These are phyloP conservation scores for Dendrolimus pini DNA, from an alignment of 2,888 invertebrate genomes.

Conservation along the genomic window DNA sequence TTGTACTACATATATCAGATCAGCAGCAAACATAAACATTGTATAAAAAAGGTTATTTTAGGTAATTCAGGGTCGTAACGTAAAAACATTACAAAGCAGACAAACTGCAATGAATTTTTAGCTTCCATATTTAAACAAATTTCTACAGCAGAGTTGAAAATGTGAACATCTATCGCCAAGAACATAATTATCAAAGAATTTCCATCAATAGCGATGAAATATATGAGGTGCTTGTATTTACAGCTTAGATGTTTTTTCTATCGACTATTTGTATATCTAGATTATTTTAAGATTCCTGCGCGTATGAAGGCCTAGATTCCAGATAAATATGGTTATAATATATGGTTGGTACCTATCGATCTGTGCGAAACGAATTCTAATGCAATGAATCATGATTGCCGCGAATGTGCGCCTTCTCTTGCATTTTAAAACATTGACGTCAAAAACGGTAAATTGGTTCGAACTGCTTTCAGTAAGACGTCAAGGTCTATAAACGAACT, in stretches of 20 bases:
- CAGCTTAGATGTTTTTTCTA: too few relatives aligned
- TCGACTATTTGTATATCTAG: too few relatives aligned
- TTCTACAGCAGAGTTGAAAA: too few relatives aligned
- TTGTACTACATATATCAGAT: slow-evolving; percentile 15
- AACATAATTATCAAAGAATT: too few relatives aligned
- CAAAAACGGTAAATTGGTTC: slow-evolving; percentile 35
- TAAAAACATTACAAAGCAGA: slow-evolving; percentile 25
- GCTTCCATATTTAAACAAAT: slow-evolving; percentile 8
- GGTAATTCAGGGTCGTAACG: slow-evolving; percentile 30
- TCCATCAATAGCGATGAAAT: too few relatives aligned
- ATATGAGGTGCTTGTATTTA: too few relatives aligned
- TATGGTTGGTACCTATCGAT: slow-evolving; percentile 5
- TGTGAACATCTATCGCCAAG: too few relatives aligned
- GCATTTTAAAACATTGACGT: slow-evolving; percentile 51
- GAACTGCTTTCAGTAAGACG: slow-evolving; percentile 29
- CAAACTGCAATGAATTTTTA: slow-evolving; percentile 8
- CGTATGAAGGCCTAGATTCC: slow-evolving; percentile 10
- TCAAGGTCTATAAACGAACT: slow-evolving; percentile 22
- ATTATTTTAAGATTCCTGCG: slow-evolving; percentile 9
- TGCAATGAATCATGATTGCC: slow-evolving; percentile 35
- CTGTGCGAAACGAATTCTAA: slow-evolving; percentile 26
- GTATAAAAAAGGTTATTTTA: slow-evolving; percentile 39
- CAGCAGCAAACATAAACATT: slow-evolving; percentile 31
- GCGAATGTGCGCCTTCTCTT: slow-evolving; percentile 29
- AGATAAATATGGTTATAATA: slow-evolving; percentile 4